Percentiles rank a stretch among this genome's conserved stretches.
phyloP scores from a whole-genome alignment of 1,140 invertebrate genomes.

The Plectrocnemia conspersa region DNA sequence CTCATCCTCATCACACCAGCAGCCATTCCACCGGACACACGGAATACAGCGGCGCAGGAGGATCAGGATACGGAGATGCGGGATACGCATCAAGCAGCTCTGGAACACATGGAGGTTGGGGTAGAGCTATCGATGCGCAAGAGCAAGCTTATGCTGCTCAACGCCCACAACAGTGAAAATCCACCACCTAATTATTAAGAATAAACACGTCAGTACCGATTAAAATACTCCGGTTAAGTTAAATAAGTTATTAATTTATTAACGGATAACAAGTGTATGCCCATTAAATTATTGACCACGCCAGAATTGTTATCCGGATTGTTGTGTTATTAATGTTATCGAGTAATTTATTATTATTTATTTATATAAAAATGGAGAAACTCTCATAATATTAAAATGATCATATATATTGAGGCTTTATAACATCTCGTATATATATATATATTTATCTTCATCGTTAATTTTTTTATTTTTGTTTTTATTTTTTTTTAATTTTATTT shows the following conservation, averaged over 20 bases:
- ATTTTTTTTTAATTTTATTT: constrained; percentile 21
- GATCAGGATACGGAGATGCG: constrained; percentile 53
- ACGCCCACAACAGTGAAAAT: constrained; percentile 49
- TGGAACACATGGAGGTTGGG: constrained; percentile 64
- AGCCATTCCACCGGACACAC: constrained; percentile 58
- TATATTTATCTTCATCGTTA: constrained; percentile 17
- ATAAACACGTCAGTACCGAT: constrained; percentile 29
- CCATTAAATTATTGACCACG: no score
- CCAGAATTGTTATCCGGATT: background rate
- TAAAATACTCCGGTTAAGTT: constrained; percentile 29
- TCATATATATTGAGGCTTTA: constrained; percentile 19
- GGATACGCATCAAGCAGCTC: constrained; percentile 53
- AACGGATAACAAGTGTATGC: constrained; percentile 10
- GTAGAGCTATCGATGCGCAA: constrained; percentile 65
- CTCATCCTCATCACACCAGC: constrained; percentile 71
- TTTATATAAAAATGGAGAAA: no score
- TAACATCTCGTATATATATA: constrained; percentile 11
- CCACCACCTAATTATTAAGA: background rate
- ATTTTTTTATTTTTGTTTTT: constrained; percentile 18
- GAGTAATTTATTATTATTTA: constrained; percentile 21
- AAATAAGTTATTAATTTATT: constrained; percentile 15
- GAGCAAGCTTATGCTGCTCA: constrained; percentile 71
- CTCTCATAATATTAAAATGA: constrained; percentile 29
- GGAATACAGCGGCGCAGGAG: constrained; percentile 59
- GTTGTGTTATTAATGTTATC: constrained; percentile 19